Base-by-base conservation (phyloP, 2,113 vertebrate genomes). In the Lipophrys pholis region DNA sequence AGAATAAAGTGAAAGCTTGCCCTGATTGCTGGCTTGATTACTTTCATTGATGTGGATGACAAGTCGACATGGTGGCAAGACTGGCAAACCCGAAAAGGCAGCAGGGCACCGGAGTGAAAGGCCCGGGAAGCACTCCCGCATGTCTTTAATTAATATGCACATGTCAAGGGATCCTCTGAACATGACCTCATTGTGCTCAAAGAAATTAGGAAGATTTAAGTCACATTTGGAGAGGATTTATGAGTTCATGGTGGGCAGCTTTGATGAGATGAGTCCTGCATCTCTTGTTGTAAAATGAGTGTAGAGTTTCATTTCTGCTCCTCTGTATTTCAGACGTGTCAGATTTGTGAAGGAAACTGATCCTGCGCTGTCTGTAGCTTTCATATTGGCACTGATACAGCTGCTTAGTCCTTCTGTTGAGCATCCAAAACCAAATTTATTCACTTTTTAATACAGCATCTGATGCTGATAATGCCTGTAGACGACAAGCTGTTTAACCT, bases 11-110 rank as follows among this genome's bases (percentile, higher is more conserved):
- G 56, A 72, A 83, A 75, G 76, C 73, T 75, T 41, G 56, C 61
- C 82, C 71, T 77, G 89, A 90, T 89, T 89, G 76, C 85, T 43
- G 54, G 71, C 78, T 73, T 86, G 85, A 88, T 86, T 83, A 69
- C 83, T 84, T 85, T 82, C 78, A 90, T 87, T 89, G 81, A 88
- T 73, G 73, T 84, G 75, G 77, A 71, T 79, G 81, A 86, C 76
- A 83, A 75, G 82, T 78, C 50, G 46, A 64, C 65, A 79, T 61
- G 41, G 75, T 73, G 76, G 71, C 73, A 53, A 61, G 52, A 57
- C 52, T 76, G 78, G 76, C 78, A 76, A 76, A 73, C 57, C 63
- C 62, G 62, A 74, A 49, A 52, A 69, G 66, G 50, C 68, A 38
- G 46, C 69, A 7, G 67, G 71, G 72, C 57, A 75, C 39, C 58